These are phyloP conservation scores for Drosophila barbarae DNA, from an alignment of 2,888 invertebrate species.

Conservation along the genomic window DNA sequence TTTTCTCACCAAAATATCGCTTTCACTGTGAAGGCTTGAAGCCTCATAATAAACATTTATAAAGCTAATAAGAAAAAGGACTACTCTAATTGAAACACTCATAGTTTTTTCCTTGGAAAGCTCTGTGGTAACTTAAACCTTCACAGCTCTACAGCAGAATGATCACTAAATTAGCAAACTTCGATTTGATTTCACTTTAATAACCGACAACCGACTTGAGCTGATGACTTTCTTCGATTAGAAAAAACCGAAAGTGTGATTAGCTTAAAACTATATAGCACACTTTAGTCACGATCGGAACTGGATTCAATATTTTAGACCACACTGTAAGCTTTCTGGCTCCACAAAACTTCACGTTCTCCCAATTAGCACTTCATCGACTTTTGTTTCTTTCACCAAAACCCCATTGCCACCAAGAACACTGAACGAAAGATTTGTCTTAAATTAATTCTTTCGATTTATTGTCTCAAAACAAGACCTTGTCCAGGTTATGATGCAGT, in stretches of 20 bases:
- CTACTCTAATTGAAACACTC: background rate
- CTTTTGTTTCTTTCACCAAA: conserved; percentile 13
- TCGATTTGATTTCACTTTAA: conserved; percentile 24
- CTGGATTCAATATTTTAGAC: conserved; percentile 27
- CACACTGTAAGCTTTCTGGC: conserved; percentile 44
- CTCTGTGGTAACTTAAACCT: conserved; percentile 1
- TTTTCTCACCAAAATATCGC: conserved; percentile 53
- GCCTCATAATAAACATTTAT: background rate
- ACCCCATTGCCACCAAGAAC: conserved; percentile 23
- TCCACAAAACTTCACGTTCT: conserved; percentile 51
- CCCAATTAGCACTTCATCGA: conserved; percentile 56
- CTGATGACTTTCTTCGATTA: conserved; percentile 49
- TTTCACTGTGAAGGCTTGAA: conserved; percentile 23
- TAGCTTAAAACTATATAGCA: conserved; percentile 25
- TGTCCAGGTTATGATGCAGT: conserved; percentile 57
- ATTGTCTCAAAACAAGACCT: conserved; percentile 50
- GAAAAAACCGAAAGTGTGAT: conserved; percentile 55
- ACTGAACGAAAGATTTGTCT: conserved; percentile 22
- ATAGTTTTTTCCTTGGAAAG: conserved; percentile 2
- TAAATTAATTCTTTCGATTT: conserved; percentile 37
- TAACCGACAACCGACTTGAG: background rate
- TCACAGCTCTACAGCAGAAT: conserved; percentile 18
- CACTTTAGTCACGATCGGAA: conserved; percentile 19
- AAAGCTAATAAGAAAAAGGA: background rate
- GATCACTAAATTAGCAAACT: conserved; percentile 38